Percentiles rank a stretch among this genome's conserved stretches.
These are phyloP conservation scores for Geotrupes spiniger DNA, from an alignment of 2,888 invertebrate species.

Conservation along the genomic window DNA sequence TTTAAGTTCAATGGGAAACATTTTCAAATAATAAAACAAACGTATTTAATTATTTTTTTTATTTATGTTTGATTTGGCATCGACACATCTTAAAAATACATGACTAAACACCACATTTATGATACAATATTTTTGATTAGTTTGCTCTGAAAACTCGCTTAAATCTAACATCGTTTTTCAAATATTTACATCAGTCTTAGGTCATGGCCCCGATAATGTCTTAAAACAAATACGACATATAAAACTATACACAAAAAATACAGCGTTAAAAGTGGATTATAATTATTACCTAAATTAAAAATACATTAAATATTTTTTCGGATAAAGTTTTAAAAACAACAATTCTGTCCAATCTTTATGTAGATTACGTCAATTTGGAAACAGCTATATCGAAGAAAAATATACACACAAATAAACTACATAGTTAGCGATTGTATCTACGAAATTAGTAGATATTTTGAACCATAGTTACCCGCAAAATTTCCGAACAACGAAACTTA, in stretches of 20 bases:
- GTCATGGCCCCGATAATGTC: slow-evolving; percentile 34
- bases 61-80: slow-evolving; percentile 13
- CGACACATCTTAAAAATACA: slow-evolving; percentile 20
- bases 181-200: slow-evolving; percentile 40
- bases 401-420: slow-evolving; percentile 18
- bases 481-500: slow-evolving; percentile 12
- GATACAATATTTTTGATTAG: slow-evolving; percentile 26
- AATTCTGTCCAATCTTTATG: slow-evolving; percentile 5
- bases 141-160: slow-evolving; percentile 26
- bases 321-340: too few species aligned
- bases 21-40: slow-evolving; percentile 15
- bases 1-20: slow-evolving; percentile 3
- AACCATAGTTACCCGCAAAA: slow-evolving; percentile 16
- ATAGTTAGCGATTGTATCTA: slow-evolving; percentile 10
- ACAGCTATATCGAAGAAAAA: slow-evolving; percentile 19
- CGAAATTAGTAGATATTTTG: neutral
- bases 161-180: slow-evolving; percentile 19
- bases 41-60: slow-evolving; percentile 17
- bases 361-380: slow-evolving; percentile 21
- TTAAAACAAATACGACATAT: slow-evolving; percentile 12
- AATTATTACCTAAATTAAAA: slow-evolving; percentile 12
- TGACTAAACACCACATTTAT: slow-evolving; percentile 28
- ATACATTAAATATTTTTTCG: slow-evolving; percentile 21
- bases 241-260: slow-evolving; percentile 21
- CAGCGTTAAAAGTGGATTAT: slow-evolving; percentile 9